Percentiles rank a stretch among this genome's conserved stretches.
Conservation (phyloP, 2,113 vertebrate genomes). For the Morone saxatilis region DNA sequence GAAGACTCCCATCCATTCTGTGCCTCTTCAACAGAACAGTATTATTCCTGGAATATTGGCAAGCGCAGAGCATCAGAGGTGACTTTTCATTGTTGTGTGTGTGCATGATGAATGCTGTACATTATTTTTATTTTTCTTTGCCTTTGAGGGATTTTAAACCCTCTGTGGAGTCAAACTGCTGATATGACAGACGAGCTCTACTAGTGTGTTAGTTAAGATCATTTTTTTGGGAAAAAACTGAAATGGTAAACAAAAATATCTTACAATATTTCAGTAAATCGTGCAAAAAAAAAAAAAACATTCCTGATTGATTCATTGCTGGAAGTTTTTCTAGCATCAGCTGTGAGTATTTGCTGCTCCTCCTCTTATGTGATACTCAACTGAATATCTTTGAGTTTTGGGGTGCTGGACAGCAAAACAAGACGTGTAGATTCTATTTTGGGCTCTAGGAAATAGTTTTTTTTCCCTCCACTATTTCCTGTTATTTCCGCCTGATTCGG, state of each 20-base stretch:
- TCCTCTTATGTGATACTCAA: not conserved
- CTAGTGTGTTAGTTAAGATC: not conserved
- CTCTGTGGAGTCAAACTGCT: not conserved
- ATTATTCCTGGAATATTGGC: conserved; percentile 98
- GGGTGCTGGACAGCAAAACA: not conserved
- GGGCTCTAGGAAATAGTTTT: not conserved
- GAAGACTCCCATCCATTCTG: conserved; percentile 94
- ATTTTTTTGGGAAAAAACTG: not conserved
- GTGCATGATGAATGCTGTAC: not conserved
- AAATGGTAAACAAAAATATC: not conserved
- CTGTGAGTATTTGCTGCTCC: not conserved
- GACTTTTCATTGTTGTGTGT: conserved; percentile 40
- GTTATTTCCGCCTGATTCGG: not conserved
- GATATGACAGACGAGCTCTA: not conserved
- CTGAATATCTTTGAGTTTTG: not conserved
- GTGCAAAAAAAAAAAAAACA: not conserved
- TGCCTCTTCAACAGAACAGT: conserved; percentile 93
- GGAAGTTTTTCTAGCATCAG: not conserved
- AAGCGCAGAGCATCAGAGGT: conserved; percentile 98
- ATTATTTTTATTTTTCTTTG: no score
- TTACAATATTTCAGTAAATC: not conserved
- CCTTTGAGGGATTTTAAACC: not conserved
- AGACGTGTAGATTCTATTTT: not conserved
- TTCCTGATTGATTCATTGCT: not conserved
- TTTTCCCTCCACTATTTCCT: not conserved